Percentiles rank a stretch among this genome's conserved stretches.
phyloP scores from a whole-genome alignment of 1,140 invertebrate species.

The Lucilia sericata region DNA sequence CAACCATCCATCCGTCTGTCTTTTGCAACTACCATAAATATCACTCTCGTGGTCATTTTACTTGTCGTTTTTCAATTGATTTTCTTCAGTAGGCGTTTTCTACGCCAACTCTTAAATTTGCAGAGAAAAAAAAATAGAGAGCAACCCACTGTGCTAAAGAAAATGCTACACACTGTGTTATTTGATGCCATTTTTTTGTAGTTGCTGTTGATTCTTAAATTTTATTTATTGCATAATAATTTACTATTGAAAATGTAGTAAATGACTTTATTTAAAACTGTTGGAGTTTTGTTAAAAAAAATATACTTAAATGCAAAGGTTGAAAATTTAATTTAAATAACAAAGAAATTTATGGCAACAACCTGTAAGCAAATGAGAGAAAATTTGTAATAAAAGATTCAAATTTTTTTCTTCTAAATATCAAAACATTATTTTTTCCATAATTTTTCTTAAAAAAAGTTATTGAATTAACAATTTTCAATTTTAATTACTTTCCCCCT shows the following conservation, averaged over 20 bases:
- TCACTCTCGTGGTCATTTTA: background rate
- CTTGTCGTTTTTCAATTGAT: background rate
- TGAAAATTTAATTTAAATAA: too few relatives aligned
- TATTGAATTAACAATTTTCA: too few relatives aligned
- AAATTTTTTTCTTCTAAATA: too few relatives aligned
- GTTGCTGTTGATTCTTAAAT: background rate
- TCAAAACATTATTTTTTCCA: too few relatives aligned
- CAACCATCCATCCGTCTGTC: background rate
- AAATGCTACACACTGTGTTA: background rate
- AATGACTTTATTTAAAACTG: background rate
- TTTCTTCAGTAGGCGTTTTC: background rate
- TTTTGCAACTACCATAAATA: background rate
- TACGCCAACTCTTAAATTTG: background rate
- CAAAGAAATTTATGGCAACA: too few relatives aligned
- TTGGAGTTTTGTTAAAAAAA: background rate
- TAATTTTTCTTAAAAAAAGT: too few relatives aligned
- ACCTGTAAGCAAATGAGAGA: too few relatives aligned
- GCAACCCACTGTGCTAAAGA: background rate
- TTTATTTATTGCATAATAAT: constrained; percentile 3
- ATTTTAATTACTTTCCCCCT: too few relatives aligned
- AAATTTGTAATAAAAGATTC: too few relatives aligned
- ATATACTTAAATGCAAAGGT: background rate
- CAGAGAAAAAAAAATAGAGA: background rate
- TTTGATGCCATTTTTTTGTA: background rate
- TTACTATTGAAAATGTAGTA: background rate